These are phyloP conservation scores for Nettapus auritus DNA, from an alignment of 2,113 vertebrate genomes.

Conservation along the genomic window DNA sequence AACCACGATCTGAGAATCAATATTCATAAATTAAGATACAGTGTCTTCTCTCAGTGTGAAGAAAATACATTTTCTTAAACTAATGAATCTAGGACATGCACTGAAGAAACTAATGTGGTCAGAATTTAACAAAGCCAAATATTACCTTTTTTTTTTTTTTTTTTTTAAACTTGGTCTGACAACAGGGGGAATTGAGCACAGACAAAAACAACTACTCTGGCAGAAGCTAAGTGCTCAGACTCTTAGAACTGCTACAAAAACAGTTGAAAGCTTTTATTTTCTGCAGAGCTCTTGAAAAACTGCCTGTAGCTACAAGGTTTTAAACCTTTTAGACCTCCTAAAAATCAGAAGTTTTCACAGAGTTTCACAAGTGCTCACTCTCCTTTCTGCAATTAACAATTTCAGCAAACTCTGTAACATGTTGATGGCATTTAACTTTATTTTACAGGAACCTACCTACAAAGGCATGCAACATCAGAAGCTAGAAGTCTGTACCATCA, in stretches of 20 bases:
- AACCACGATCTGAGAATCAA: background rate
- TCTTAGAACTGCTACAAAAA: background rate
- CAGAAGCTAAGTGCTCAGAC: background rate
- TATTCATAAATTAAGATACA: background rate
- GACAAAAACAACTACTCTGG: background rate
- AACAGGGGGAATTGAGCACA: background rate
- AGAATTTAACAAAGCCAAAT: background rate
- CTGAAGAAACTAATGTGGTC: background rate
- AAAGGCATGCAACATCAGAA: background rate
- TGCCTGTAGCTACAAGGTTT: background rate
- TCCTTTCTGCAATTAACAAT: background rate
- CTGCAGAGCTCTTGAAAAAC: background rate
- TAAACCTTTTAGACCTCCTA: background rate
- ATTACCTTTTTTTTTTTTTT: background rate
- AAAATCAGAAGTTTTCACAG: background rate
- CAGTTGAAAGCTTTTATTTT: background rate
- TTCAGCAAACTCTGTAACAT: background rate
- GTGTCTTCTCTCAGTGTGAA: background rate
- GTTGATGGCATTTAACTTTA: background rate
- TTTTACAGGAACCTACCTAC: background rate
- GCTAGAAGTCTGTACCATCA: background rate
- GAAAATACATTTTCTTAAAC: background rate
- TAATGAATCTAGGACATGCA: background rate
- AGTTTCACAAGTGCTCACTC: background rate
- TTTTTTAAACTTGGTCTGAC: background rate